Evolutionary conservation across 1,140 invertebrate genomes (phyloP), one percentile per base, ranked within the genome.

Genomic region (Drosophila kanapiae): DNA sequence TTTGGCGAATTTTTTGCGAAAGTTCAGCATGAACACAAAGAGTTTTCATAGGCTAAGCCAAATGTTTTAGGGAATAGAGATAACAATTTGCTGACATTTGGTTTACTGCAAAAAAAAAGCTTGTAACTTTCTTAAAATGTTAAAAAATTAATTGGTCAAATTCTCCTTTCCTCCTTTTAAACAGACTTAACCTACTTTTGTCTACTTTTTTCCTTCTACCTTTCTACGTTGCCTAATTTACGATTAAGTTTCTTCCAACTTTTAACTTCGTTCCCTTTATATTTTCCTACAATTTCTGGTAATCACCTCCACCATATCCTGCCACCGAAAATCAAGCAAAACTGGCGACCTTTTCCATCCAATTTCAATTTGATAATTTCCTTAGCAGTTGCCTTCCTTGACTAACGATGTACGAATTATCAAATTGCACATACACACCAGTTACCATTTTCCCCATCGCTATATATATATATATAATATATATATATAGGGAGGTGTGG

Each of bases 351-450:
- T 72, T 72, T 72, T 61, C 37, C 57, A 45, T 54, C 9, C 68
- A 62, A 74, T 62, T 75, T 75, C 53, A 74, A 62, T 74, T 75
- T 62, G 58, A 75, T 72, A 75, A 75, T 75, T 75, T 75, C 56
- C 70, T 38, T 40, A 35, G 57, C 48, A 61, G 68, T 70, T 71
- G 49, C 33, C 45, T 60, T 27, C 38, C 53, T 47, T 53, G 49
- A 59, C 53, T 51, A 72, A 71, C 67, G 67, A 43, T 72, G 37
- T 59, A 29, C 29, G 69, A 71, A 72, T 71, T 71, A 71, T 71
- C 68, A 69, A 71, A 57, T 72, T 31, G 48, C 48, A 62, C 57
- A 62, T 38, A 18, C 38, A 56, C 23, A 38, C 27, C 27, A 14
- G 14, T 18, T 8, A 6, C 51, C 49, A 37, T 48, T 53, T 45